phyloP scores from a whole-genome alignment of 2,888 invertebrate genomes.

The Tipula unca region DNA sequence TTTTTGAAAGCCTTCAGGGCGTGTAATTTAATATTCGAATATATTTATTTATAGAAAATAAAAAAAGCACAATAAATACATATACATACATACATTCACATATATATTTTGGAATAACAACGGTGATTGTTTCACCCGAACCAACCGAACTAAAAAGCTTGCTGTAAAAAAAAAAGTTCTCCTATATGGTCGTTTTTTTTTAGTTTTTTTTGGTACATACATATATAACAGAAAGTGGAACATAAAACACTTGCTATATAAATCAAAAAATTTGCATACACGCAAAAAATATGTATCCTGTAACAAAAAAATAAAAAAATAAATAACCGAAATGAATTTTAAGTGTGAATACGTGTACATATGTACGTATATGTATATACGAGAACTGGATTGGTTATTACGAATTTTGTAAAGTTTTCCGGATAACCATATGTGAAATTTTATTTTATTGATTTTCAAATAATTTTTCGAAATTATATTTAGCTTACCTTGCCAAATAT shows the following conservation, averaged over 20 bases:
- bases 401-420: not conserved
- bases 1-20: conserved; percentile 9
- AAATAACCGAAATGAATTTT: not conserved
- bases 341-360: not conserved
- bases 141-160: not conserved
- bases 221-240: not conserved
- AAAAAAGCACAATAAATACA: not conserved
- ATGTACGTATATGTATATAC: not conserved
- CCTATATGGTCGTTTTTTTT: not conserved
- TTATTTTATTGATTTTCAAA: not conserved
- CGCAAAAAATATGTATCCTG: not conserved
- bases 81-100: not conserved
- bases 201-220: not conserved
- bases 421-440: conserved; percentile 2
- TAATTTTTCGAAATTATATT: not conserved
- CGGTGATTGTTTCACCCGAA: not conserved
- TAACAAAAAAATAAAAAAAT: not conserved
- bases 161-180: not conserved
- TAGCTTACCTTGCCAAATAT: not conserved
- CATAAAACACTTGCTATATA: not conserved
- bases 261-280: conserved; percentile 8
- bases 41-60: not conserved
- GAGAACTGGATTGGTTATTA: not conserved
- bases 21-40: not conserved
- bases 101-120: not conserved